phyloP scores from a whole-genome alignment of 2,797 vertebrate species.

The Gadopsis marmoratus region DNA sequence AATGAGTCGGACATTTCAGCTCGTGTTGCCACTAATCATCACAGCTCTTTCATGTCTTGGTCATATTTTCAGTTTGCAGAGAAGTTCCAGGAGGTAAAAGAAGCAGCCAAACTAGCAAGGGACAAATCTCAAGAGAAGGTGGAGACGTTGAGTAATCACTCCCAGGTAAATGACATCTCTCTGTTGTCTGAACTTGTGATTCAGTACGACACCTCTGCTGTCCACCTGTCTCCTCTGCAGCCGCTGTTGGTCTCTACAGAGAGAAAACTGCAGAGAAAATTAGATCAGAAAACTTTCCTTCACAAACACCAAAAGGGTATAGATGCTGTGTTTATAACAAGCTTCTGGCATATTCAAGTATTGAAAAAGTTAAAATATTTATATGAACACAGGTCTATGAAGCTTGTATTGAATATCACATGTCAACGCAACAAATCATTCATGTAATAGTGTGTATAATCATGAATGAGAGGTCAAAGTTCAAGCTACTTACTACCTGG shows the following conservation, averaged over 20 bases:
- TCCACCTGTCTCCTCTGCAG: conserved; percentile 8
- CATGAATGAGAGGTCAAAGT: conserved; percentile 29
- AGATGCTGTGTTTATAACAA: conserved; percentile 14
- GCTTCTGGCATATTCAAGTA: conserved; percentile 7
- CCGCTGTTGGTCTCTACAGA: background rate
- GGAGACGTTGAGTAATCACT: conserved; percentile 93
- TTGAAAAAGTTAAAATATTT: conserved; percentile 9
- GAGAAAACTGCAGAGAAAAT: conserved; percentile 13
- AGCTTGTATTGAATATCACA: conserved; percentile 9
- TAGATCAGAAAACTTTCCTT: background rate
- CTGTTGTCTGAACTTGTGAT: conserved; percentile 29
- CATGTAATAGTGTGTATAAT: background rate
- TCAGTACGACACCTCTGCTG: conserved; percentile 18
- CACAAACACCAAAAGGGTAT: conserved; percentile 12
- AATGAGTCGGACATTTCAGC: background rate
- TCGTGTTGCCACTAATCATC: conserved; percentile 17
- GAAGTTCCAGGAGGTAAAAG: conserved; percentile 98
- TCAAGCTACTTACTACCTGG: conserved; percentile 11
- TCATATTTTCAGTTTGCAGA: conserved; percentile 91
- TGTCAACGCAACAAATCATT: background rate
- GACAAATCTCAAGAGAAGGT: conserved; percentile 96
- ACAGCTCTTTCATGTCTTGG: conserved; percentile 17
- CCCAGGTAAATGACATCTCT: conserved; percentile 86
- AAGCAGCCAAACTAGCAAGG: conserved; percentile 92
- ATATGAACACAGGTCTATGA: background rate